These are phyloP conservation scores for Sphaerodactylus townsendi DNA, from an alignment of 2,113 vertebrate species.

Conservation along the genomic window DNA sequence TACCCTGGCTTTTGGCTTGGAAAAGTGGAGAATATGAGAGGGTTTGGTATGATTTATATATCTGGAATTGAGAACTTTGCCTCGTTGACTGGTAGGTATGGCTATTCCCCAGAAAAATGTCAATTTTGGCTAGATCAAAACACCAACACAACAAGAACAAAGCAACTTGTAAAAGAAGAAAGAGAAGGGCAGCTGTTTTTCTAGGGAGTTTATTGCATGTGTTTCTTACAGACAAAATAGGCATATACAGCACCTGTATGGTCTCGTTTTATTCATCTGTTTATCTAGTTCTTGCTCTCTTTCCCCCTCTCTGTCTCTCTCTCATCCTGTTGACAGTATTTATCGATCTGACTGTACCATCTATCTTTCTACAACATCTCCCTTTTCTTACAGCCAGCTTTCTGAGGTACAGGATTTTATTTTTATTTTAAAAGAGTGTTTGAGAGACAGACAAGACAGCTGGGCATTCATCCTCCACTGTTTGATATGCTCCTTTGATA, in stretches of 20 bases:
- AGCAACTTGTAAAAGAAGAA: not conserved
- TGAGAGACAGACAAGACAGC: constrained; percentile 23
- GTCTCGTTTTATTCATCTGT: constrained; percentile 15
- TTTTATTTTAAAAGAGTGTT: not conserved
- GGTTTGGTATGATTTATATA: not conserved
- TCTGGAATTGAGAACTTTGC: not conserved
- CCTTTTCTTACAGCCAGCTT: constrained; percentile 17
- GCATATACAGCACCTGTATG: not conserved
- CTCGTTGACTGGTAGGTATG: not conserved
- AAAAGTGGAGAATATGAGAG: not conserved
- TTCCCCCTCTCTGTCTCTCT: not conserved
- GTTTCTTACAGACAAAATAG: not conserved
- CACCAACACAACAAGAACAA: not conserved
- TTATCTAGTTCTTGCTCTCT: not conserved
- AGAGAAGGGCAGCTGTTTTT: constrained; percentile 1
- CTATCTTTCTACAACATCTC: constrained; percentile 27
- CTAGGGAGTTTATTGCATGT: not conserved
- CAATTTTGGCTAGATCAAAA: not conserved
- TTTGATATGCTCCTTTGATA: constrained; percentile 26
- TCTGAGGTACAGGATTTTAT: not conserved
- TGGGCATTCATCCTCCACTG: constrained; percentile 16
- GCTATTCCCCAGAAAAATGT: not conserved
- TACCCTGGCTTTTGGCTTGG: not conserved
- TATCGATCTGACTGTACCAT: constrained; percentile 13
- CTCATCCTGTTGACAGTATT: constrained; percentile 27